A percentile compares a stretch with the other conserved stretches of the same genome.
Conservation (phyloP, 2,888 invertebrate species). For the Dermolepida albohirtum region DNA sequence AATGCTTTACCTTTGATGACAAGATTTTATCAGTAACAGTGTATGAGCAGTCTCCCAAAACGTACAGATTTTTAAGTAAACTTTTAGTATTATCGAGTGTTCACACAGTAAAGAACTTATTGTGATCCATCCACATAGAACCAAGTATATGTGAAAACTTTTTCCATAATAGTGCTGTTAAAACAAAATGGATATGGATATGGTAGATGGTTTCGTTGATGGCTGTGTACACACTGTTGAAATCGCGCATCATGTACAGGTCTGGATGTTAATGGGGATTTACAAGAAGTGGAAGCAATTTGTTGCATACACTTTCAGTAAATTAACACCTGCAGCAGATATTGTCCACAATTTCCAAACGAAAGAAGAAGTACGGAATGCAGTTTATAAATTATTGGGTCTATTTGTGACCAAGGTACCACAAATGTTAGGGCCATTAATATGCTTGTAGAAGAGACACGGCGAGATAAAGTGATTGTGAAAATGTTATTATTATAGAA, state of each 20-base stretch:
- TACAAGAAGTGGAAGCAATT: background rate
- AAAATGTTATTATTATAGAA: background rate
- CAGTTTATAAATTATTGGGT: background rate
- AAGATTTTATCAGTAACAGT: no score
- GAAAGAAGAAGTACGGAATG: background rate
- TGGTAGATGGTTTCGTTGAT: conserved; percentile 15
- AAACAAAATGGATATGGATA: background rate
- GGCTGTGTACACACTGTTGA: background rate
- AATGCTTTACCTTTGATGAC: no score
- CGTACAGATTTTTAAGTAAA: no score
- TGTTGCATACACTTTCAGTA: background rate
- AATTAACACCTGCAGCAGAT: background rate
- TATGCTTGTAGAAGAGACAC: no score
- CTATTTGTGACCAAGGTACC: no score
- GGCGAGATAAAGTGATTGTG: background rate
- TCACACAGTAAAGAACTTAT: no score
- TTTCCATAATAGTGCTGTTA: no score
- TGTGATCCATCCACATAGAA: no score
- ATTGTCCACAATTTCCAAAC: background rate
- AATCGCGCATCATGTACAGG: background rate
- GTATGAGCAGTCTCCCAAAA: no score
- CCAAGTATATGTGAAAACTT: no score
- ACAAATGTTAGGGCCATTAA: no score
- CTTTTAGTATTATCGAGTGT: no score
- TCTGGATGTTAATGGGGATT: background rate